A percentile compares a stretch with the other conserved stretches of the same genome.
These are phyloP conservation scores for Macroteleia sp. DNA, from an alignment of 2,888 invertebrate genomes.

Conservation along the genomic window DNA sequence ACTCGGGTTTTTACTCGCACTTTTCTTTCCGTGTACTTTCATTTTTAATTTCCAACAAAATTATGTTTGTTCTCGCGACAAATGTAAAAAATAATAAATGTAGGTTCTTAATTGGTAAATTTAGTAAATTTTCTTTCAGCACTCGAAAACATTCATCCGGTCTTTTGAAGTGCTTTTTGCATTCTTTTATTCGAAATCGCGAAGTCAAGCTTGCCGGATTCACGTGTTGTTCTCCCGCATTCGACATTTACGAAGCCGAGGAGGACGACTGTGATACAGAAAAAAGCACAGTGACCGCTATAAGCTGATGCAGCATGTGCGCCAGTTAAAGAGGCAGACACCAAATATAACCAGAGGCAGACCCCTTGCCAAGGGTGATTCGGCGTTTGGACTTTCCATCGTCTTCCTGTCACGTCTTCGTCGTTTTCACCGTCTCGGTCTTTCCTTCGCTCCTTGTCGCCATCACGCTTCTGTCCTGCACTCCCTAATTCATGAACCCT, in stretches of 20 bases:
- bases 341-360: conserved; percentile 80
- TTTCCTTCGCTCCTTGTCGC: conserved; percentile 35
- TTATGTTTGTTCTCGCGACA: too few species aligned
- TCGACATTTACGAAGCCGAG: conserved; percentile 36
- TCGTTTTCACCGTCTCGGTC: conserved; percentile 43
- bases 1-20: too few species aligned
- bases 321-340: conserved; percentile 75
- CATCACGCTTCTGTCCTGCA: conserved; percentile 45
- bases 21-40: too few species aligned
- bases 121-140: conserved; percentile 26
- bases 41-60: too few species aligned
- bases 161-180: conserved; percentile 51
- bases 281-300: conserved; percentile 72
- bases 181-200: conserved; percentile 36
- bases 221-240: conserved; percentile 42
- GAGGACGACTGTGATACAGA: conserved; percentile 60
- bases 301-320: conserved; percentile 76
- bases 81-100: not conserved
- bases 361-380: conserved; percentile 83
- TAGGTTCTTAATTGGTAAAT: conserved; percentile 24
- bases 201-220: conserved; percentile 12
- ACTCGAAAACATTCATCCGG: conserved; percentile 36
- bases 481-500: conserved; percentile 62
- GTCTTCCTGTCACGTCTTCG: conserved; percentile 52
- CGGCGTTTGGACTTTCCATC: conserved; percentile 74